phyloP scores from a whole-genome alignment of 2,888 invertebrate genomes.

The Drosophila buzzatii region DNA sequence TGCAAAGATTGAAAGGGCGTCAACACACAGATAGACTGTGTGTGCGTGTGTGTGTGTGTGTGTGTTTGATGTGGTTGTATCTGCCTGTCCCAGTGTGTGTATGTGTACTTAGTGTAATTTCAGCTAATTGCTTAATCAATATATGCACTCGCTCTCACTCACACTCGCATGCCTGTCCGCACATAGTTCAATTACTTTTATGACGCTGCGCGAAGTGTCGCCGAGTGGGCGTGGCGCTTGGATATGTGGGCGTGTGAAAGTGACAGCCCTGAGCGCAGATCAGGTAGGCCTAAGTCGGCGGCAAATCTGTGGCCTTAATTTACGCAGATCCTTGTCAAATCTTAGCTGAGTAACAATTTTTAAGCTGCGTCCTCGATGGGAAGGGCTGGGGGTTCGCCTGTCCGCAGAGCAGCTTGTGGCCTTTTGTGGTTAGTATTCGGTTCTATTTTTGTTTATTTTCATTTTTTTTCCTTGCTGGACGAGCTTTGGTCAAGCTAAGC shows the following conservation, averaged over 20 bases:
- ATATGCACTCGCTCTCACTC: constrained; percentile 25
- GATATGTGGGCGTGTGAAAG: not conserved
- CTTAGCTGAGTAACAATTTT: constrained; percentile 43
- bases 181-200: constrained; percentile 51
- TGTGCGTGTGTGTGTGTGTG: constrained; percentile 33
- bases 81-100: not conserved
- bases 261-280: constrained; percentile 14
- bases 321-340: constrained; percentile 53
- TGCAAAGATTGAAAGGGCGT: constrained; percentile 24
- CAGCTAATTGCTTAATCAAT: constrained; percentile 76
- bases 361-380: not conserved
- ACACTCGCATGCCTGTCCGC: not conserved
- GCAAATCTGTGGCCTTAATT: constrained; percentile 28
- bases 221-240: not conserved
- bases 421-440: constrained; percentile 9
- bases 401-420: constrained; percentile 23
- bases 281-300: constrained; percentile 6
- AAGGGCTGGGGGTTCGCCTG: too few species aligned
- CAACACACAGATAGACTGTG: constrained; percentile 24
- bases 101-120: constrained; percentile 61
- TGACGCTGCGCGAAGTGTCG: not conserved
- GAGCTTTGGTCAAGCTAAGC: constrained; percentile 73
- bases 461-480: constrained; percentile 24
- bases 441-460: not conserved
- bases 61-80: constrained; percentile 28